phyloP scores from a whole-genome alignment of 2,113 vertebrate species.

The Turnix velox region DNA sequence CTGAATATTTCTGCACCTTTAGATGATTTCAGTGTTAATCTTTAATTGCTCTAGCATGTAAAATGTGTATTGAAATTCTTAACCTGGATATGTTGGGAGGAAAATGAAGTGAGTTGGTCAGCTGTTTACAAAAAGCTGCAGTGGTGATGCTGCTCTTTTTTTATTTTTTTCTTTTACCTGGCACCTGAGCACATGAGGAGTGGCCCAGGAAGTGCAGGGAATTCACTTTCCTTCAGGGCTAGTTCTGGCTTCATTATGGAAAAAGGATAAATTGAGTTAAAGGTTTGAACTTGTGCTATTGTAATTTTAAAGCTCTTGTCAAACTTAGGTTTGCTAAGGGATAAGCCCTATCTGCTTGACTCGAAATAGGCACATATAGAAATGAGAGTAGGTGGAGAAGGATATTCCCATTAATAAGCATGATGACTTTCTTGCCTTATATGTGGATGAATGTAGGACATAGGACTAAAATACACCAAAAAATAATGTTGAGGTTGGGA shows the following conservation, averaged over 20 bases:
- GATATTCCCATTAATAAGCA: not conserved
- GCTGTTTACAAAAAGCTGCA: not conserved
- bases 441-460: not conserved
- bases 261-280: not conserved
- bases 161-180: not conserved
- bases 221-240: not conserved
- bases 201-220: not conserved
- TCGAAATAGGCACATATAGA: not conserved
- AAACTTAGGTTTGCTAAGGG: not conserved
- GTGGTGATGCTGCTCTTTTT: not conserved
- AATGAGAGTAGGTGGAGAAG: not conserved
- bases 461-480: not conserved
- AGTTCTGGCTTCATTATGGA: not conserved
- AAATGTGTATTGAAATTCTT: not conserved
- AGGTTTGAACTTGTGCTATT: not conserved
- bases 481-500: not conserved
- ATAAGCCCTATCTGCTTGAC: not conserved
- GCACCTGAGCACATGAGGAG: not conserved
- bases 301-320: not conserved
- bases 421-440: not conserved
- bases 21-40: not conserved
- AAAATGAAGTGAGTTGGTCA: not conserved
- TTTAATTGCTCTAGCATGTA: not conserved
- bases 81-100: not conserved
- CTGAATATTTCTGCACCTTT: not conserved